Conservation (phyloP, 2,797 vertebrate genomes). For the Amblyopsis hoosieri region DNA sequence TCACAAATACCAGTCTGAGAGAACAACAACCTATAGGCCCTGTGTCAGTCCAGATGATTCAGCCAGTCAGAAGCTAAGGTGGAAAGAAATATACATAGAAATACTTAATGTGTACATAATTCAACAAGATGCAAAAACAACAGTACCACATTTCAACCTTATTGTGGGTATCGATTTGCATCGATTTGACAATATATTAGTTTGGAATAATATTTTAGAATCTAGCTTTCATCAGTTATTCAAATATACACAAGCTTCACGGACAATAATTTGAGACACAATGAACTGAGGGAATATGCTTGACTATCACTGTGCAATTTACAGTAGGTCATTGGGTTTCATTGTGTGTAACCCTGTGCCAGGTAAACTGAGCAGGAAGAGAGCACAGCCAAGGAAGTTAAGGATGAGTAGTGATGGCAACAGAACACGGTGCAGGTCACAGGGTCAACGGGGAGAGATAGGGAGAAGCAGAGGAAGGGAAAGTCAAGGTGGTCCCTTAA, state of each 20-base stretch:
- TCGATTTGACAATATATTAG: too few relatives aligned
- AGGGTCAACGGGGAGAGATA: conserved; percentile 31
- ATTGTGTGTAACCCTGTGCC: too few relatives aligned
- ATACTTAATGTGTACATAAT: not conserved
- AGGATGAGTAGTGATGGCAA: not conserved
- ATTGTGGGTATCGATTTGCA: too few relatives aligned
- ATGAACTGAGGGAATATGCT: too few relatives aligned
- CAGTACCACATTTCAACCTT: not conserved
- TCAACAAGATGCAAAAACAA: not conserved
- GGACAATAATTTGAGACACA: too few relatives aligned
- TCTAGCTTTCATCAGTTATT: too few relatives aligned
- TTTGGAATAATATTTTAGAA: too few relatives aligned
- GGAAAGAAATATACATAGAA: conserved; percentile 16
- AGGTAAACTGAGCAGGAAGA: too few relatives aligned
- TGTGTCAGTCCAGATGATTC: conserved; percentile 31
- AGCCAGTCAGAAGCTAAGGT: conserved; percentile 11
- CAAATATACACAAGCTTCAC: too few relatives aligned
- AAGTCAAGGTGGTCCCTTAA: not conserved
- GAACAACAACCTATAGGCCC: conserved; percentile 27
- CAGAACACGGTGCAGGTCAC: conserved; percentile 15
- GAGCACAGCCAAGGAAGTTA: not conserved
- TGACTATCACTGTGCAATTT: too few relatives aligned
- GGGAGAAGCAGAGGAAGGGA: conserved; percentile 24
- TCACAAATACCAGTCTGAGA: conserved; percentile 41
- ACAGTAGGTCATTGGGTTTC: too few relatives aligned